Base-by-base conservation (phyloP, 2,888 invertebrate species). In the Agrotis clavis region DNA sequence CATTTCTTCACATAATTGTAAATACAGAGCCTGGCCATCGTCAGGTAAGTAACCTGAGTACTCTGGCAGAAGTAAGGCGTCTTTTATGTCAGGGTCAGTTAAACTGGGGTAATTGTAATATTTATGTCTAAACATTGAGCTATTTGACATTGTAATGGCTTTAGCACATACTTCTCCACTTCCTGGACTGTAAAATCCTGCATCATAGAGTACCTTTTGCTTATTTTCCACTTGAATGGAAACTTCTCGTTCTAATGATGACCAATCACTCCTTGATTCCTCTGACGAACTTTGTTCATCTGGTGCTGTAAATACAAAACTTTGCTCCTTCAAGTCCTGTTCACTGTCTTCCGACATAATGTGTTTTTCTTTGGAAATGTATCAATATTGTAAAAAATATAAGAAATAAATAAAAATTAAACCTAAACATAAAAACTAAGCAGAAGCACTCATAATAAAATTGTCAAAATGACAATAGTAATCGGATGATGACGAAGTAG, bases 71-170 rank as follows among this genome's bases (percentile, higher is more conserved):
- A 86, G 65, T 11, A 92, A 70, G 5, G 92, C 92, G 35, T 87
- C 71, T 65, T 74, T 69, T 47, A 92, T 91, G 7, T 91, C 92
- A n/a, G 92, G 91, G 67, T 92, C 90, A 16, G 61, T 41, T 14
- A 92, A 87, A 0, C 87, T 79, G 2, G 90, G 91, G 72, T 90
- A 92, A 53, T 86, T 87, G 74, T 87, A 91, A 61, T 87, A 89
- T 1, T 72, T 69, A 59, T 92, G 91, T 11, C 76, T 72, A 5
- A 83, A 71, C 0, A 91, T 54, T 11, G 81, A 77, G 57, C 90
- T 92, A 57, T 91, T 87, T 6, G 92, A 91, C 62, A 87, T 71
- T 1, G 75, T n/a, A 25, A 91, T 77, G 48, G 86, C 88, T 50
- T 89, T 88, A 9, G 71, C 69, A 64, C 92, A 92, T 65, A 91